These are phyloP conservation scores for Pantherophis vulpinus DNA, from an alignment of 2,797 vertebrate genomes.

Conservation along the genomic window DNA sequence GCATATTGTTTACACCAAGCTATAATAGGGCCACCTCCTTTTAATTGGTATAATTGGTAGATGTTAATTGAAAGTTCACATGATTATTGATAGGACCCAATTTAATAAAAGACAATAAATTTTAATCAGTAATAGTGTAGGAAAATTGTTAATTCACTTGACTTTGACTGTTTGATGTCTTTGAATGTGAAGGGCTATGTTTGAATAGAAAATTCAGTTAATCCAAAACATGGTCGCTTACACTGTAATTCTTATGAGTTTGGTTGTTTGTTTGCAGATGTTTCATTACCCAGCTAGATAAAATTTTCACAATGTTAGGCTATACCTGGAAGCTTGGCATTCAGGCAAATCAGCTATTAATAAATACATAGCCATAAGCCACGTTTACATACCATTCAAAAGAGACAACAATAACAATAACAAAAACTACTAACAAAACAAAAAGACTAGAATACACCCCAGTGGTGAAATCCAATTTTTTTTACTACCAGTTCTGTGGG, in stretches of 20 bases:
- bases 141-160: neutral
- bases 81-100: neutral
- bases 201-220: neutral
- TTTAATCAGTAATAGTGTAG: neutral
- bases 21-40: neutral
- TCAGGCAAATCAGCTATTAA: neutral
- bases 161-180: neutral
- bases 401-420: neutral
- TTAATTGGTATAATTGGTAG: neutral
- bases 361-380: neutral
- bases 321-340: neutral
- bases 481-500: too few relatives aligned
- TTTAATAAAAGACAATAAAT: conserved; percentile 5
- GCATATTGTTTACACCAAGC: neutral
- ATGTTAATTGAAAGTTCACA: neutral
- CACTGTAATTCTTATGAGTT: neutral
- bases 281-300: neutral
- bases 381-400: neutral
- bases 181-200: neutral
- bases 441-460: neutral
- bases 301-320: neutral
- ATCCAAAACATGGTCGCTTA: neutral
- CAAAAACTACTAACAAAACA: neutral
- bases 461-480: too few relatives aligned
- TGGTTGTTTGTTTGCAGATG: neutral